Evolutionary conservation across 2,888 invertebrate genomes (phyloP), one percentile per base, ranked within the genome.

Genomic region (Ormyrus nitidulus): DNA sequence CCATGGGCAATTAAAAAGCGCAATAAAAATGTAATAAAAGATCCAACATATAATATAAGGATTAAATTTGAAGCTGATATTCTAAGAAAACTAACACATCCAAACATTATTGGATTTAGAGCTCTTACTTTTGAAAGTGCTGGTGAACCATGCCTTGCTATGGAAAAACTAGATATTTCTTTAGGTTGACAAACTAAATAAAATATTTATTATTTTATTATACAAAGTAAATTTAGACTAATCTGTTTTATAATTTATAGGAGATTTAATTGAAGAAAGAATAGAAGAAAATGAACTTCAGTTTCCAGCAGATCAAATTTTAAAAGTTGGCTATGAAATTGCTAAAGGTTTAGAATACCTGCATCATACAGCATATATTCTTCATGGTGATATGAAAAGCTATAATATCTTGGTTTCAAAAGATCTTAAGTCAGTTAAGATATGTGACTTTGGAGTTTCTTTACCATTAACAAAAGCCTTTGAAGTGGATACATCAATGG

Each of bases 1-100:
- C 97, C 97, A 0, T 97, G 97, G 97, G 97, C 96, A 0, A 91
- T 97, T 0, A 97, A 97, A 88, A 94, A 95, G 90, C 88, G 96
- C 1, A 93, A 93, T 83, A 92, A 91, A 19, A 92, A 92, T 84
- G 82, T 86, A 6, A 83, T 83, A 1, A 85, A 85, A 65, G 89
- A 87, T 82, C 84, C 91, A 0, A 91, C 91, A 83, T 91, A 92
- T 3, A 89, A 90, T 69, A 91, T 93, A 34, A 92, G 96, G 1
- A 91, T 96, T 58, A 91, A 93, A 81, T 91, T 92, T 0, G 97
- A 97, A 90, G 96, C 96, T 0, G 92, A 94, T 34, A 92, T 96
- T 65, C 91, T 97, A 13, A 92, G 92, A 66, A 91, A 92, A 83
- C 87, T 97, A 84, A 93, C 93, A 0, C 97, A 97, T 90, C 95